These are phyloP conservation scores for Platycercus adscitus DNA, from an alignment of 2,113 vertebrate genomes.

Conservation along the genomic window DNA sequence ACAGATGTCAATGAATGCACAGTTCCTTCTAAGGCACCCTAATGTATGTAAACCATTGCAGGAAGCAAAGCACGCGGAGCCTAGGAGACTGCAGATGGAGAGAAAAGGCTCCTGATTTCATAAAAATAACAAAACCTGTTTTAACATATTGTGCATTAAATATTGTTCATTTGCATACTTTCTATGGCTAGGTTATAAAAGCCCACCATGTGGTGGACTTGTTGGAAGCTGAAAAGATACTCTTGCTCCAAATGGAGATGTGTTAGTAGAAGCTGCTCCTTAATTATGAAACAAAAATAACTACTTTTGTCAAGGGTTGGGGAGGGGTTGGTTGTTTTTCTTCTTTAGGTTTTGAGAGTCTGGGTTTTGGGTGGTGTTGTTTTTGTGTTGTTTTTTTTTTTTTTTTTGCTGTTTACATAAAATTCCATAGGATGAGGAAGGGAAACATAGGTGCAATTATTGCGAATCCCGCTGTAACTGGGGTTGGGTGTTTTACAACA, in stretches of 20 bases:
- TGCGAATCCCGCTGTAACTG: background rate
- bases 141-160: slow-evolving; percentile 66
- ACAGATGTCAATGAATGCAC: slow-evolving; percentile 57
- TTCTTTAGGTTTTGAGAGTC: background rate
- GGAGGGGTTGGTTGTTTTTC: too few relatives aligned
- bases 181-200: slow-evolving; percentile 52
- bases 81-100: slow-evolving; percentile 66
- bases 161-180: slow-evolving; percentile 71
- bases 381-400: background rate
- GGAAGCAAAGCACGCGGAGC: background rate
- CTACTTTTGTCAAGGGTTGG: background rate
- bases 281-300: slow-evolving; percentile 63
- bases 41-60: slow-evolving; percentile 58
- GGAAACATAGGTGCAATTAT: background rate
- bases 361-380: background rate
- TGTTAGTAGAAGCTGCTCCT: slow-evolving; percentile 63
- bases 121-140: slow-evolving; percentile 69
- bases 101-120: slow-evolving; percentile 69
- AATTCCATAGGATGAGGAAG: background rate
- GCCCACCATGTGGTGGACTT: slow-evolving; percentile 68
- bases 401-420: background rate
- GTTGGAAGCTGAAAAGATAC: slow-evolving; percentile 46
- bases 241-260: slow-evolving; percentile 54
- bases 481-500: background rate
- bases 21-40: slow-evolving; percentile 39